phyloP scores from a whole-genome alignment of 2,888 invertebrate species.

The Capitulum mitella region DNA sequence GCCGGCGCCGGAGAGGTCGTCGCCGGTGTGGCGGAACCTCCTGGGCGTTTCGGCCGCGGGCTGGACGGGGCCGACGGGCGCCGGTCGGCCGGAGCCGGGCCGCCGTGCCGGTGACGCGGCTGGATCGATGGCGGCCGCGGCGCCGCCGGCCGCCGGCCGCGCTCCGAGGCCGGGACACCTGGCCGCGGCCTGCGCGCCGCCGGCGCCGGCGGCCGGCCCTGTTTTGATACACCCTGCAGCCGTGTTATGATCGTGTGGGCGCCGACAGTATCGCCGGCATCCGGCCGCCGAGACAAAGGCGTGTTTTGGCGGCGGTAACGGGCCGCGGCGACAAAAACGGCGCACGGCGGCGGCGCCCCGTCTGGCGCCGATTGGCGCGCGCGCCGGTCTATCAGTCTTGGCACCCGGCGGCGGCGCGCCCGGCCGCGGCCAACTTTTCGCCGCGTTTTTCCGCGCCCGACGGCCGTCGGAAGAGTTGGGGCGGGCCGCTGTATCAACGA shows the following conservation, averaged over 20 bases:
- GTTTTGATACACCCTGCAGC: neutral
- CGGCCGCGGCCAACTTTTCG: neutral
- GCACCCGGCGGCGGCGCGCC: neutral
- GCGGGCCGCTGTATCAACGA: too few relatives aligned
- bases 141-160: neutral
- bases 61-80: too few relatives aligned
- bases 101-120: too few relatives aligned
- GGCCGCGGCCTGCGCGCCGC: neutral
- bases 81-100: too few relatives aligned
- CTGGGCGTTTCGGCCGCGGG: too few relatives aligned
- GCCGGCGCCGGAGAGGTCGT: too few relatives aligned
- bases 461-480: too few relatives aligned
- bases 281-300: neutral
- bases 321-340: neutral
- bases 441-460: neutral
- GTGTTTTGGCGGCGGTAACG: conserved; percentile 8
- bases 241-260: neutral
- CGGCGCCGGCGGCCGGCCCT: neutral
- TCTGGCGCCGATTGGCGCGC: too few relatives aligned
- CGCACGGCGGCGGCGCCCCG: neutral
- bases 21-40: too few relatives aligned
- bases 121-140: neutral
- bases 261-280: neutral
- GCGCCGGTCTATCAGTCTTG: too few relatives aligned
- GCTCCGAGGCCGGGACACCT: neutral